Base-by-base conservation (phyloP, 2,113 vertebrate genomes). In the Mesocricetus auratus region DNA sequence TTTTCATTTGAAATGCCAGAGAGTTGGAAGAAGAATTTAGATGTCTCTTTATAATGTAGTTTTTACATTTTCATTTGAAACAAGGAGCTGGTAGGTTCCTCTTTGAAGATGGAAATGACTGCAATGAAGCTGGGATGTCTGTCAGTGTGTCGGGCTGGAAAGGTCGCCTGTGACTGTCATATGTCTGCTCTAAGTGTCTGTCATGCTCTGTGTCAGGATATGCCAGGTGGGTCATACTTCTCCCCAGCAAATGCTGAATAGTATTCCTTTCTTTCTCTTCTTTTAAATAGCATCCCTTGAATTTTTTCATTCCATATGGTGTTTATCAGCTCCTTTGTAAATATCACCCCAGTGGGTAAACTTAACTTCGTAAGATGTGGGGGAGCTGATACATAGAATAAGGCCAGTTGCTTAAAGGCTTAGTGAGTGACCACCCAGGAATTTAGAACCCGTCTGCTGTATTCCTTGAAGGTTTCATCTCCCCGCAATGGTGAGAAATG, bases 401-500 rank as follows among this genome's bases (percentile, higher is more conserved):
- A 39, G 42, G 21, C 82, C 89, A 86, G 36, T 60, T 81, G 36
- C 81, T 86, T 87, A 78, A 91, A 94, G 89, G 93, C 56, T 96
- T 82, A 81, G 4, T 68, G 89, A 86, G 74, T 42, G 21, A 8
- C 78, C 24, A 15, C 45, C 58, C 7, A 91, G n/a, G n/a, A 96
- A 89, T 91, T 90, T 79, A 56, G 58, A 91, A 89, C 33, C 90
- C 47, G 66, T 90, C n/a, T 47, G 56, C 62, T 92, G 0, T 94
- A 92, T 91, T 94, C 96, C 74, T 85, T 89, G 53, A 96, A 86
- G 42, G 64, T 83, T 89, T 13, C 24, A 33, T 93, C 79, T 97
- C 13, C 39, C 82, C 50, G 64, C 33, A 90, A 42, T 93, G 83
- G 24, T 3, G 0, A 85, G 74, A 91, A 95, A 87, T 83, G 68